Percentiles rank a stretch among this genome's conserved stretches.
phyloP scores from a whole-genome alignment of 2,113 vertebrate species.

The Rhea pennata region DNA sequence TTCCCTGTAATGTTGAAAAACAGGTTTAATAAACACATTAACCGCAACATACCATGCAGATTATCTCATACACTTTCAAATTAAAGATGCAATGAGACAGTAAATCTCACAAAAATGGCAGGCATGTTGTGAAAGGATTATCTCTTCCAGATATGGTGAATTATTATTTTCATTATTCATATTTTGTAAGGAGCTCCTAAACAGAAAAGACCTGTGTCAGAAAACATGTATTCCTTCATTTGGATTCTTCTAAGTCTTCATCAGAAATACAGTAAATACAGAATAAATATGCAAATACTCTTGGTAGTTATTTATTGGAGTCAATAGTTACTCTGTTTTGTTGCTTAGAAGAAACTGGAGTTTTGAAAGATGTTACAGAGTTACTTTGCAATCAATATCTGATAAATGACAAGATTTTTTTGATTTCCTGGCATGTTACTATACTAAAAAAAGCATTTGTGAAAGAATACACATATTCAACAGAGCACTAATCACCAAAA shows the following conservation, averaged over 20 bases:
- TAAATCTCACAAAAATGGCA: not conserved
- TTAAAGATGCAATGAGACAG: not conserved
- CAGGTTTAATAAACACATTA: not conserved
- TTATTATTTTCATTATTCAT: not conserved
- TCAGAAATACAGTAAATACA: not conserved
- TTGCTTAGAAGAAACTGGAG: not conserved
- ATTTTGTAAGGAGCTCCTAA: not conserved
- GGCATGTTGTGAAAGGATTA: not conserved
- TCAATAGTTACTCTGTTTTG: not conserved
- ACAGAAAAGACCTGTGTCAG: not conserved
- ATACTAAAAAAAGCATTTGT: not conserved
- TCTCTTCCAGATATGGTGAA: not conserved
- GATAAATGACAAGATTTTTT: not conserved
- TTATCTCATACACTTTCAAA: not conserved
- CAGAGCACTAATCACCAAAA: not conserved
- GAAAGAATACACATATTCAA: not conserved
- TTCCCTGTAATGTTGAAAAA: not conserved
- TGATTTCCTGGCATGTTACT: not conserved
- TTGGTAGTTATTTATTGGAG: not conserved
- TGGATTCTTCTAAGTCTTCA: accelerated
- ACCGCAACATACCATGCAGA: not conserved
- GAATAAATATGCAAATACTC: not conserved
- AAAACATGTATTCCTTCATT: not conserved
- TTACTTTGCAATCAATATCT: not conserved
- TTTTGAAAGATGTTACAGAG: not conserved